Conservation (phyloP, 2,113 vertebrate genomes). For the Murina feae region DNA sequence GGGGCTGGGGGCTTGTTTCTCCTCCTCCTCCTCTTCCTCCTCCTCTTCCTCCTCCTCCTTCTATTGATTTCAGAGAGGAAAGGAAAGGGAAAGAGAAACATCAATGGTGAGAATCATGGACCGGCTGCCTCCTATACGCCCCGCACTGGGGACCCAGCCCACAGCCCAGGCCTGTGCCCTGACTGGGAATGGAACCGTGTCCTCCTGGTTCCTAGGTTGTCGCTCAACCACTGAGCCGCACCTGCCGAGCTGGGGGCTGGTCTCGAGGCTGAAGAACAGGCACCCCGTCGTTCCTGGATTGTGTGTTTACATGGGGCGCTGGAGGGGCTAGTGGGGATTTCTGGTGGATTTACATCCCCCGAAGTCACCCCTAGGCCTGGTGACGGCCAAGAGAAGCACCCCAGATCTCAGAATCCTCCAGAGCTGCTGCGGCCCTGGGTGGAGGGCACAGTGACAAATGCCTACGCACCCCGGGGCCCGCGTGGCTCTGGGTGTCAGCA, state of each 20-base stretch:
- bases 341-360: not conserved
- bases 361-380: not conserved
- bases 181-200: no score
- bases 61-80: no score
- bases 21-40: no score
- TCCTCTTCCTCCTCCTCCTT: no score
- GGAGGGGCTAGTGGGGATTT: not conserved
- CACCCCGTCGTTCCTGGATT: not conserved
- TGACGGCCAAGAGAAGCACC: not conserved
- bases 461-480: rapidly evolving
- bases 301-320: not conserved
- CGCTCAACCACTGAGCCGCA: no score
- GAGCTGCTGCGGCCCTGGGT: rapidly evolving
- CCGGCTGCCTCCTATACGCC: no score
- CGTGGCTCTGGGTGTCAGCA: not conserved
- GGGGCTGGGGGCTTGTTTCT: not conserved
- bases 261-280: not conserved
- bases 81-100: no score
- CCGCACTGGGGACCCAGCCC: no score
- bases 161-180: no score
- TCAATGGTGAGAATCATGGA: no score
- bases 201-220: no score
- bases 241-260: not conserved
- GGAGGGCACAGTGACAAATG: not conserved
- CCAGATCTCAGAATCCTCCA: not conserved